phyloP scores from a whole-genome alignment of 2,113 vertebrate genomes.

The Alaudala cheleensis region DNA sequence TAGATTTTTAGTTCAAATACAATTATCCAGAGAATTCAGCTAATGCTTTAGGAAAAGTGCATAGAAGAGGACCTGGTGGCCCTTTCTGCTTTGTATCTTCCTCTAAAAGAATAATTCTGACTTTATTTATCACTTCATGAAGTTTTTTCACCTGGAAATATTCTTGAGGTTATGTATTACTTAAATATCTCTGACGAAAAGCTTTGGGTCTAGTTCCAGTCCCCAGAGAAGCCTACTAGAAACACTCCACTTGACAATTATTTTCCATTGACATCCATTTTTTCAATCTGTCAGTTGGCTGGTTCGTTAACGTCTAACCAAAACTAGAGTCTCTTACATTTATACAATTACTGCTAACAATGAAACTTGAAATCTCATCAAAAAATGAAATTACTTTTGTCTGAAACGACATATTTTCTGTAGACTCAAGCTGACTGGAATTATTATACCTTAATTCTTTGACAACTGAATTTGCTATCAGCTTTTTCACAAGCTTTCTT shows the following conservation, averaged over 20 bases:
- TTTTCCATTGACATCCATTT: not conserved
- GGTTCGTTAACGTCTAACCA: not conserved
- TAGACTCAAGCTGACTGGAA: not conserved
- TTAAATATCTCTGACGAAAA: not conserved
- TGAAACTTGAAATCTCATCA: slow-evolving; percentile 5
- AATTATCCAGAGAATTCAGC: not conserved
- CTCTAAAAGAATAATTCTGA: not conserved
- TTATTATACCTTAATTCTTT: slow-evolving; percentile 18
- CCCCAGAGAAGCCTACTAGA: not conserved
- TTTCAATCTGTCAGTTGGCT: not conserved
- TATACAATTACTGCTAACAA: slow-evolving; percentile 9
- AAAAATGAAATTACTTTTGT: slow-evolving; percentile 23
- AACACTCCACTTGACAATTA: not conserved
- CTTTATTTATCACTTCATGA: not conserved
- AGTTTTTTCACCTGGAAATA: not conserved
- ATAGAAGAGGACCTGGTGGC: not conserved
- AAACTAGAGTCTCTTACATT: not conserved
- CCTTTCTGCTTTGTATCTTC: not conserved
- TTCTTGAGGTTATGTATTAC: not conserved
- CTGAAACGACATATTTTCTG: slow-evolving; percentile 1
- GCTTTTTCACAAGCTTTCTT: not conserved
- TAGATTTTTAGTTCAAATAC: not conserved
- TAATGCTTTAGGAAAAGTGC: not conserved
- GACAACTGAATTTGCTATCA: slow-evolving; percentile 8
- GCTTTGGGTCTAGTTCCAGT: not conserved